A percentile compares a stretch with the other conserved stretches of the same genome.
phyloP scores from a whole-genome alignment of 1,140 invertebrate genomes.

The Acromyrmex heyeri region DNA sequence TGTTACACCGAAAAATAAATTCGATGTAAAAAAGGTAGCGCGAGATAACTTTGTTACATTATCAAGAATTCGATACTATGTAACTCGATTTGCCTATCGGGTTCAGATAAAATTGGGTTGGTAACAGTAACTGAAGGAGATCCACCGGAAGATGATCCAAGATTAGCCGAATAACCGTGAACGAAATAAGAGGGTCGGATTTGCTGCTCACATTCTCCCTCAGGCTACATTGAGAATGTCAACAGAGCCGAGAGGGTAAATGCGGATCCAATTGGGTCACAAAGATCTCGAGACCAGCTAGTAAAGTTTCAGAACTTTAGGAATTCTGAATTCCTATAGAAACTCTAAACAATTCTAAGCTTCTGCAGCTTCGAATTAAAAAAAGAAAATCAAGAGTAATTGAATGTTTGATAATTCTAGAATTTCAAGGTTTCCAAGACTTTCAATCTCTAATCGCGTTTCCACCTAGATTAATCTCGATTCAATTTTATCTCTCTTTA shows the following conservation, averaged over 20 bases:
- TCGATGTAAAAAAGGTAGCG: neutral
- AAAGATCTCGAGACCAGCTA: conserved; percentile 48
- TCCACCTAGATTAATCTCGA: too few species aligned
- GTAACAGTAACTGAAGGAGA: conserved; percentile 49
- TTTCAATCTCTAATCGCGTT: neutral
- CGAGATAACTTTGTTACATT: neutral
- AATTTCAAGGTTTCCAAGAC: neutral
- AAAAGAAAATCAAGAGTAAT: neutral
- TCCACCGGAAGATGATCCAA: conserved; percentile 68
- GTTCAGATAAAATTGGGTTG: conserved; percentile 14
- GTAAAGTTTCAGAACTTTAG: neutral
- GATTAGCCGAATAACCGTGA: conserved; percentile 65
- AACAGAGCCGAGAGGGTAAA: conserved; percentile 64
- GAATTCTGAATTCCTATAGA: neutral
- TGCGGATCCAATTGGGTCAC: conserved; percentile 61
- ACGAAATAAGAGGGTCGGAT: conserved; percentile 31
- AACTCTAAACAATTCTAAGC: neutral
- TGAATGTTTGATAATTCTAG: neutral
- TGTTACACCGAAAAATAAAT: neutral
- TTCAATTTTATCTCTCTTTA: too few species aligned
- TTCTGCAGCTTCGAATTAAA: neutral
- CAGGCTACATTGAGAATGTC: conserved; percentile 58
- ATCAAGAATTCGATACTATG: neutral
- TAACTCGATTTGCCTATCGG: conserved; percentile 15
- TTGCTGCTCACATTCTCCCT: conserved; percentile 57